Evolutionary conservation across 2,113 vertebrate genomes (phyloP).

Genomic region (Zeus faber): DNA sequence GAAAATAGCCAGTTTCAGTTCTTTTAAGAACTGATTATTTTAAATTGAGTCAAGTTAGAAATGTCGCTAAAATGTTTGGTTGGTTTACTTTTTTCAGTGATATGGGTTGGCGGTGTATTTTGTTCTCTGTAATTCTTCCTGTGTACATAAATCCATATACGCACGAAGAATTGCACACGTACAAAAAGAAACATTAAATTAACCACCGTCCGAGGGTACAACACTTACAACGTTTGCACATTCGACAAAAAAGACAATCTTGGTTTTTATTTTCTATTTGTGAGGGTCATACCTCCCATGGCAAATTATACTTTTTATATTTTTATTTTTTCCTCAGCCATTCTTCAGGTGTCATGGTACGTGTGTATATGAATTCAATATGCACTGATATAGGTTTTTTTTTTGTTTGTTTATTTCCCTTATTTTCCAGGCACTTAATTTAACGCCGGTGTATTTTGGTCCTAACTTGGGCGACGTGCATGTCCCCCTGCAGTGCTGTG

Average conservation of each 20-base stretch:
- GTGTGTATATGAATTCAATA: slow-evolving; percentile 19
- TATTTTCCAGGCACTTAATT: slow-evolving; percentile 48
- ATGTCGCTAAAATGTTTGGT: too few relatives aligned
- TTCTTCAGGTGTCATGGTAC: slow-evolving; percentile 23
- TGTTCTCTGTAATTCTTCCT: too few relatives aligned
- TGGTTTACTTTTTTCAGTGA: too few relatives aligned
- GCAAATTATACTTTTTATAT: slow-evolving; percentile 12
- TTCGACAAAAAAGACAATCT: slow-evolving; percentile 60
- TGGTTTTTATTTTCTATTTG: slow-evolving; percentile 34
- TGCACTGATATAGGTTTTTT: slow-evolving; percentile 61
- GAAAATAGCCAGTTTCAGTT: too few relatives aligned
- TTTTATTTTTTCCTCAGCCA: slow-evolving; percentile 33
- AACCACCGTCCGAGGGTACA: slow-evolving; percentile 21
- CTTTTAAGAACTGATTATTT: too few relatives aligned
- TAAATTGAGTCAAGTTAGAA: too few relatives aligned
- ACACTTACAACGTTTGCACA: slow-evolving; percentile 50
- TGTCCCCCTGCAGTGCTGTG: too few relatives aligned
- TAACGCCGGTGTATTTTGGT: too few relatives aligned
- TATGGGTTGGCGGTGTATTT: too few relatives aligned
- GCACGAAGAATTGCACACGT: slow-evolving; percentile 24
- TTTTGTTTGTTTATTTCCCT: slow-evolving; percentile 9
- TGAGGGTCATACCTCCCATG: slow-evolving; percentile 10
- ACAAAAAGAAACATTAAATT: slow-evolving; percentile 21
- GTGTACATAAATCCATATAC: slow-evolving; percentile 48
- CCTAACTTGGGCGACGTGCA: too few relatives aligned